Evolutionary conservation across 1,140 invertebrate species (phyloP).

Genomic region (Lineus longissimus): DNA sequence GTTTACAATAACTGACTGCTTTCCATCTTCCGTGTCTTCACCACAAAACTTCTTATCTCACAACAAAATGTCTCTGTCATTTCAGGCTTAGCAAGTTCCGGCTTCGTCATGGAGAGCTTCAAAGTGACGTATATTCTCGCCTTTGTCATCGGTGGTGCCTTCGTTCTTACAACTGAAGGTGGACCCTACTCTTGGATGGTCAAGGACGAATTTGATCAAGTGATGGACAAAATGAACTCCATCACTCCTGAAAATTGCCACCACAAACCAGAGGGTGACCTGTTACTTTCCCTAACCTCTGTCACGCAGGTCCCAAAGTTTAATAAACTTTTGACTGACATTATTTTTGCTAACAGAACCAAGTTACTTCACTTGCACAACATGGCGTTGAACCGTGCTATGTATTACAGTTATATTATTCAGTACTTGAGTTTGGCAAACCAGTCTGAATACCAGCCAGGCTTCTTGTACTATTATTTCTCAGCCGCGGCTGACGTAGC

Average conservation of each 20-base stretch:
- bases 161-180: not conserved
- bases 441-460: constrained; percentile 78
- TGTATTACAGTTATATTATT: constrained; percentile 86
- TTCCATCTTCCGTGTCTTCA: no score
- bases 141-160: no score
- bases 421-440: constrained; percentile 59
- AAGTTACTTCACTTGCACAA: constrained; percentile 90
- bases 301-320: constrained; percentile 91
- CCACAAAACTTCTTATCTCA: no score
- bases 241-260: constrained; percentile 79
- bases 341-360: constrained; percentile 91
- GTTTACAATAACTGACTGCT: no score
- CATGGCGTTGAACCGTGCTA: constrained; percentile 88
- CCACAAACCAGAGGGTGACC: constrained; percentile 76
- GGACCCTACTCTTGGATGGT: constrained; percentile 45
- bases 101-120: no score
- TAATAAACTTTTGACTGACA: constrained; percentile 78
- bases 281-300: constrained; percentile 71
- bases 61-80: no score
- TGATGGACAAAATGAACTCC: constrained; percentile 74
- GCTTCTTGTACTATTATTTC: constrained; percentile 97
- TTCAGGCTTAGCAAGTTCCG: no score
- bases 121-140: no score
- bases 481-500: constrained; percentile 93
- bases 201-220: constrained; percentile 82